These are phyloP conservation scores for Pteromalus puparum DNA, from an alignment of 1,140 invertebrate species.

Conservation along the genomic window DNA sequence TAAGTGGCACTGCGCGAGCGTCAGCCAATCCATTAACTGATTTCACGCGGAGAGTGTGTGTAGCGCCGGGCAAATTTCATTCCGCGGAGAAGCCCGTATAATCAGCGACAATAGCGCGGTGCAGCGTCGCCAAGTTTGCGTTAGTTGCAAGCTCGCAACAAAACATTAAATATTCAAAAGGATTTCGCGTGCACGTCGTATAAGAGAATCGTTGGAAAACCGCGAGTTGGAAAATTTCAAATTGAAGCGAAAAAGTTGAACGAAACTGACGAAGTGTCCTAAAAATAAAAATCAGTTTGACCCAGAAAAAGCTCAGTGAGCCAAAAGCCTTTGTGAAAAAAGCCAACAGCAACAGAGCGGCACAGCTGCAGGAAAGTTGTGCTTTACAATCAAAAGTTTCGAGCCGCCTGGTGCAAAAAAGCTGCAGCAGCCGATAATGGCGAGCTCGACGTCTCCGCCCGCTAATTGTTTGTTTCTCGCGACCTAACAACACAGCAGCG, in stretches of 20 bases:
- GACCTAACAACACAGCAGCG: neutral
- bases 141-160: too few species aligned
- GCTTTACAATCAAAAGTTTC: slow-evolving; percentile 4
- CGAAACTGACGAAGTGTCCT: neutral
- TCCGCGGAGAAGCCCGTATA: too few species aligned
- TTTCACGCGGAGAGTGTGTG: too few species aligned
- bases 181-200: too few species aligned
- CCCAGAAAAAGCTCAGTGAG: neutral
- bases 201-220: too few species aligned
- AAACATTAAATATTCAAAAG: too few species aligned
- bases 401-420: neutral
- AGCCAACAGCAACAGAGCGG: neutral
- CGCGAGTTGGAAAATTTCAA: neutral
- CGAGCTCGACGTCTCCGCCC: neutral
- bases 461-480: slow-evolving; percentile 33
- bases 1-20: too few species aligned
- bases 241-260: slow-evolving; percentile 5
- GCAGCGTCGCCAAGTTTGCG: too few species aligned
- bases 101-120: too few species aligned
- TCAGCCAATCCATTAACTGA: too few species aligned
- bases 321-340: too few species aligned
- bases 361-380: neutral
- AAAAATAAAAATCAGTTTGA: neutral
- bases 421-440: neutral
- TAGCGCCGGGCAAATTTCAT: too few species aligned